phyloP scores from a whole-genome alignment of 92 coral and sea anemone species.

The Montipora capitata region DNA sequence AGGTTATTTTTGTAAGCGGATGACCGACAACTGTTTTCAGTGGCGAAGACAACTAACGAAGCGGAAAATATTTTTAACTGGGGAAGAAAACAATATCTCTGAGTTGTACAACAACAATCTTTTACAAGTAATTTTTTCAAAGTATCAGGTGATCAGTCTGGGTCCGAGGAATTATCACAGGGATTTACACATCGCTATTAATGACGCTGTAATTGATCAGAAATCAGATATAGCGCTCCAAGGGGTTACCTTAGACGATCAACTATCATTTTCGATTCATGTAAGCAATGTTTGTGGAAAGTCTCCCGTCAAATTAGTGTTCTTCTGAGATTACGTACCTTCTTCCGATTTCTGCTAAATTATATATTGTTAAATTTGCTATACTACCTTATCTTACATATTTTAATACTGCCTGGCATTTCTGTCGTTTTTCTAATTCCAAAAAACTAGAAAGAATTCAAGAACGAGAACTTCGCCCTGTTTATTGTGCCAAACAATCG shows the following conservation, averaged over 20 bases:
- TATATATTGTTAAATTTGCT: no score
- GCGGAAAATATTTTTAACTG: not conserved
- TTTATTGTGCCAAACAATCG: no score
- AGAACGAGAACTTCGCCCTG: no score
- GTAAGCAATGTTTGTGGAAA: no score
- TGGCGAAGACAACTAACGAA: not conserved
- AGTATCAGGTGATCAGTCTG: constrained; percentile 21
- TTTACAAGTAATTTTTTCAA: constrained; percentile 16
- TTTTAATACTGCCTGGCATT: no score
- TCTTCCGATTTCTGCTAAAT: no score
- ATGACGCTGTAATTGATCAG: constrained; percentile 12
- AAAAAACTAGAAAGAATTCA: no score
- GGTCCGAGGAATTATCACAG: constrained; percentile 6
- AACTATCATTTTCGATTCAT: no score
- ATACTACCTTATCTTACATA: no score
- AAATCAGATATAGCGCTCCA: not conserved
- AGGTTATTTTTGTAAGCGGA: constrained; percentile 2
- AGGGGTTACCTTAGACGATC: not conserved
- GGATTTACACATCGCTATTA: not conserved
- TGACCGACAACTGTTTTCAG: not conserved
- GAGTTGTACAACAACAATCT: not conserved
- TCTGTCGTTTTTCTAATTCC: no score
- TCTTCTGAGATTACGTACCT: no score
- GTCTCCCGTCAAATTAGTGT: no score
- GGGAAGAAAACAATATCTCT: not conserved